Evolutionary conservation across 23 tunicate genomes (phyloP).

Genomic region (Styela clava): DNA sequence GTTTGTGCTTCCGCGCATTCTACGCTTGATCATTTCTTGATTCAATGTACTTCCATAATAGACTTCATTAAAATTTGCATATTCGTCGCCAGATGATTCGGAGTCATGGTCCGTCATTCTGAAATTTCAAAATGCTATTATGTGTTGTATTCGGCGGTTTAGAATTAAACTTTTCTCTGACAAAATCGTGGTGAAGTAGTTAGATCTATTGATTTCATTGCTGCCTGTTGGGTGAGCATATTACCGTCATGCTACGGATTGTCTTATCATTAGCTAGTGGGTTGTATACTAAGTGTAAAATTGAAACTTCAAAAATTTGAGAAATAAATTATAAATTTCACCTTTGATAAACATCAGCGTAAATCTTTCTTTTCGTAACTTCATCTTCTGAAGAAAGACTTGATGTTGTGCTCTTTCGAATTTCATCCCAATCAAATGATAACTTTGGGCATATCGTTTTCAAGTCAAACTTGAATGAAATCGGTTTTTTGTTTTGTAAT

Average conservation of each 20-base stretch:
- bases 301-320: too few relatives aligned
- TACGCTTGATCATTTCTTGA: background rate
- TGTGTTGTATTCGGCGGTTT: too few relatives aligned
- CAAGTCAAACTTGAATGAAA: background rate
- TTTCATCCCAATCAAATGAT: background rate
- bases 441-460: background rate
- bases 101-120: background rate
- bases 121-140: too few relatives aligned
- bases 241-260: too few relatives aligned
- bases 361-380: background rate
- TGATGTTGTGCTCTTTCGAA: background rate
- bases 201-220: too few relatives aligned
- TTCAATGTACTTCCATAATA: background rate
- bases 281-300: too few relatives aligned
- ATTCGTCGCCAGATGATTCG: background rate
- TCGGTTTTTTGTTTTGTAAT: too few relatives aligned
- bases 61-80: constrained; percentile 1
- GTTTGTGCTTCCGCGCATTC: background rate
- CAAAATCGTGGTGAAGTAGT: too few relatives aligned
- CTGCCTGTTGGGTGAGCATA: too few relatives aligned
- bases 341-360: background rate
- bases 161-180: too few relatives aligned
- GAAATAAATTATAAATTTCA: too few relatives aligned
- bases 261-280: too few relatives aligned
- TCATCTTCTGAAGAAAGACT: background rate